Evolutionary conservation across 2,888 invertebrate species (phyloP).

Genomic region (Beris chalybata): DNA sequence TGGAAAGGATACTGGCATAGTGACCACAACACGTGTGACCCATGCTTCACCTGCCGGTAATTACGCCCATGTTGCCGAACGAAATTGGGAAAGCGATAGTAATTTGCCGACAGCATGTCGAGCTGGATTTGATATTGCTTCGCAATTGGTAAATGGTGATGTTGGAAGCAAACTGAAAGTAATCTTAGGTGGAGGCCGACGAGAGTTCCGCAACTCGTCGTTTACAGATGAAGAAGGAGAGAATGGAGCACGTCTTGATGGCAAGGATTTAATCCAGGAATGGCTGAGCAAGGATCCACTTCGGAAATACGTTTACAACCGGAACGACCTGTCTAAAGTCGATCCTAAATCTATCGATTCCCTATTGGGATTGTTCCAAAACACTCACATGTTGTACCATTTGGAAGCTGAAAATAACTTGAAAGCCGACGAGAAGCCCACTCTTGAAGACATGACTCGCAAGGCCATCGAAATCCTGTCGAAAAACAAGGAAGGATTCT

Average conservation of each 20-base stretch:
- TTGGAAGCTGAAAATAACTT: conserved; percentile 57
- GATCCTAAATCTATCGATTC: conserved; percentile 59
- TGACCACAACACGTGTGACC: conserved; percentile 78
- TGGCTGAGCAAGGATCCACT: conserved; percentile 58
- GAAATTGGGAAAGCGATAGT: conserved; percentile 72
- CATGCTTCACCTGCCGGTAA: conserved; percentile 76
- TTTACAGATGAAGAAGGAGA: conserved; percentile 61
- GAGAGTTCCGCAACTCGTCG: conserved; percentile 46
- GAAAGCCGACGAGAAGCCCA: conserved; percentile 56
- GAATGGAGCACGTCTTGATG: conserved; percentile 63
- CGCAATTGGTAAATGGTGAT: conserved; percentile 65
- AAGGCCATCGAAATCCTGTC: conserved; percentile 73
- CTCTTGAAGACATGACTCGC: conserved; percentile 78
- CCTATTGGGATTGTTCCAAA: conserved; percentile 67
- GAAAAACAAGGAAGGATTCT: conserved; percentile 68
- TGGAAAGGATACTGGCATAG: conserved; percentile 66
- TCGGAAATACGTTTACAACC: conserved; percentile 59
- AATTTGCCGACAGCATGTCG: conserved; percentile 52
- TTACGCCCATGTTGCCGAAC: conserved; percentile 66
- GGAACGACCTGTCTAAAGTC: conserved; percentile 55
- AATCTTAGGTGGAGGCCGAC: conserved; percentile 52
- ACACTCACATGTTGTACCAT: conserved; percentile 71
- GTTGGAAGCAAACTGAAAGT: conserved; percentile 73
- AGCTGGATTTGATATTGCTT: conserved; percentile 65
- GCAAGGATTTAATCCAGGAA: conserved; percentile 65